Conservation (phyloP, 1,140 invertebrate genomes). For the Drosophila nigromelanica region DNA sequence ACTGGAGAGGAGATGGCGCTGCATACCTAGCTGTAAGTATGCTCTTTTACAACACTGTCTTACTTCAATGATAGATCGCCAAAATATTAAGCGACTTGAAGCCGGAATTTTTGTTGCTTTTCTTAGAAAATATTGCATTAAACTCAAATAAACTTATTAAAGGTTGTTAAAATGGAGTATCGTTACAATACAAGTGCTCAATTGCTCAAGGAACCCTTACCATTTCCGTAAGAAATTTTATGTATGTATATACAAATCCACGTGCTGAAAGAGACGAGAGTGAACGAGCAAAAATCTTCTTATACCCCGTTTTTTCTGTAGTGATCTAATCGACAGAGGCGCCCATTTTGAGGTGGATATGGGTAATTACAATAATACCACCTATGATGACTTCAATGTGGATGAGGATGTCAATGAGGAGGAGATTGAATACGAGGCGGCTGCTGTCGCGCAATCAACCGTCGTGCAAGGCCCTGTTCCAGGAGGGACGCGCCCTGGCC, state of each 20-base stretch:
- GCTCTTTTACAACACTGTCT: conserved; percentile 21
- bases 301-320: conserved; percentile 16
- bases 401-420: conserved; percentile 32
- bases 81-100: background rate
- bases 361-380: conserved; percentile 24
- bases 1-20: background rate
- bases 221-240: conserved; percentile 52
- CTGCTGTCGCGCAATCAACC: conserved; percentile 83
- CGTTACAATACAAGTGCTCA: conserved; percentile 23
- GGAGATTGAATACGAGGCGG: conserved; percentile 50
- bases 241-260: background rate
- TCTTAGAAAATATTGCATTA: background rate
- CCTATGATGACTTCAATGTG: conserved; percentile 49
- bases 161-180: conserved; percentile 33
- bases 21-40: background rate
- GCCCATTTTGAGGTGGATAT: conserved; percentile 71
- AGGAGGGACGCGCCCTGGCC: conserved; percentile 86
- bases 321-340: conserved; percentile 60
- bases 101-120: background rate
- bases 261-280: background rate
- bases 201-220: conserved; percentile 55
- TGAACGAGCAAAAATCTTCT: background rate
- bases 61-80: background rate
- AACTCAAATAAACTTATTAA: background rate
- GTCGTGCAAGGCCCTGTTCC: conserved; percentile 86